phyloP scores from a whole-genome alignment of 2,113 vertebrate species.

The Lepus europaeus region DNA sequence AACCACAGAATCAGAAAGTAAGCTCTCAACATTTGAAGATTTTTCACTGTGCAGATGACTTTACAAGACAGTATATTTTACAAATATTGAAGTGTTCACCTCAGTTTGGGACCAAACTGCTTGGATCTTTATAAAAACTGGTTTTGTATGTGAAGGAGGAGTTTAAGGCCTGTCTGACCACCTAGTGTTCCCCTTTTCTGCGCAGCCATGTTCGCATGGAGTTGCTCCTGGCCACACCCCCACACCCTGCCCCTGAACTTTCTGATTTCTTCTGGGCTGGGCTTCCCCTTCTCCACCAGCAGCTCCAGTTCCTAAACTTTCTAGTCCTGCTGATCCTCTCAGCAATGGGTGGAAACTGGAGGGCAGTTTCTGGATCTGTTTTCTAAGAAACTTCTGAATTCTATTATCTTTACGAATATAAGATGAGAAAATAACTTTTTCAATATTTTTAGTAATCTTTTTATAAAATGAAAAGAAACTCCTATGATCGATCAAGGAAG shows the following conservation, averaged over 20 bases:
- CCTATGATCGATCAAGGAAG: constrained; percentile 79
- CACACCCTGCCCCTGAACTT: constrained; percentile 44
- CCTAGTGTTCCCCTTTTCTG: constrained; percentile 83
- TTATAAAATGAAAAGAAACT: constrained; percentile 87
- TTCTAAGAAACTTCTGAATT: constrained; percentile 89
- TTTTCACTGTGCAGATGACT: constrained; percentile 88
- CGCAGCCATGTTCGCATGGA: constrained; percentile 76
- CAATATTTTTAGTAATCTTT: constrained; percentile 92
- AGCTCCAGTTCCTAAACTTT: constrained; percentile 82
- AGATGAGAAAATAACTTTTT: constrained; percentile 88
- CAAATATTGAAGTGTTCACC: constrained; percentile 88
- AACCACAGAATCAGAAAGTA: rapidly evolving
- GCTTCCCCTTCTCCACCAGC: constrained; percentile 77
- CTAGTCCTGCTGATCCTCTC: constrained; percentile 80
- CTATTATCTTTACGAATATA: constrained; percentile 83
- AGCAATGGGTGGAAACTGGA: constrained; percentile 83
- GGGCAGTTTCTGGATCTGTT: constrained; percentile 87
- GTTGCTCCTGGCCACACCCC: constrained; percentile 60
- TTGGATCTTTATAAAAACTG: constrained; percentile 82
- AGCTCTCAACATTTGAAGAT: constrained; percentile 67
- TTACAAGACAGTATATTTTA: constrained; percentile 85
- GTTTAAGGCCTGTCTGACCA: neutral
- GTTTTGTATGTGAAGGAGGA: constrained; percentile 84
- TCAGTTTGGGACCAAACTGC: constrained; percentile 89
- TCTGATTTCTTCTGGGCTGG: constrained; percentile 77